Base-by-base conservation (phyloP, 2,113 vertebrate species). In the Astur gentilis region DNA sequence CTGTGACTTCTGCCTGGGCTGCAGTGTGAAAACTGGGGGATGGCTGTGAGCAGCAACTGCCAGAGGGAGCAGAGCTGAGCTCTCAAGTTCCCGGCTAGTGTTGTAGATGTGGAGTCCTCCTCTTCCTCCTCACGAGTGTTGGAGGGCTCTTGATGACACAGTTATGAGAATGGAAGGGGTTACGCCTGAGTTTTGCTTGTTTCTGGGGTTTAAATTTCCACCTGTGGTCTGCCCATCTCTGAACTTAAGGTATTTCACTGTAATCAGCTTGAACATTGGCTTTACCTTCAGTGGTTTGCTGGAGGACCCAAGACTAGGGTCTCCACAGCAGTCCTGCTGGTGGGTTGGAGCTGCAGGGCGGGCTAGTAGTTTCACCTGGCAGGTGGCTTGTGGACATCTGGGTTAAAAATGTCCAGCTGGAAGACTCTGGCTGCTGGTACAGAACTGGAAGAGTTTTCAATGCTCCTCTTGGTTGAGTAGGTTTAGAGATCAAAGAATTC, bases 41-140 rank as follows among this genome's bases (percentile, higher is more conserved):
- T 72, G 93, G 42, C 71, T 95, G 83, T 26, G 83, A 93, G 92
- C 93, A 95, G 88, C 87, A 93, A 34, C 80, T 95, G 92, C 83
- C 82, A 58, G 80, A 94, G 90, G 61, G 62, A 95, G 62, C 87
- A 77, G 85, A 66, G 66, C 83, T 45, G 57, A 87, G 81, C 40
- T 58, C 92, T 70, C 2, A 1, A 42, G 71, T 88, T 93, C 70
- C 64, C 0, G 6, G 55, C 19, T 91, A 47, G 32, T 55, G 58
- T 44, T 66, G 71, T 73, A 80, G 14, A 45, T 70, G 57, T 1
- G 2, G 65, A 40, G 82, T 85, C 47, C 22, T 93, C 22, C 31
- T 77, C 42, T 27, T 72, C 12, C 66, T 87, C 10, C 52, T 54
- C 52, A 10, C 0, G 8, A 42, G 16, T 67, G 26, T 78, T 78